Conservation (phyloP, 2,797 vertebrate genomes). For the Chanos chanos region DNA sequence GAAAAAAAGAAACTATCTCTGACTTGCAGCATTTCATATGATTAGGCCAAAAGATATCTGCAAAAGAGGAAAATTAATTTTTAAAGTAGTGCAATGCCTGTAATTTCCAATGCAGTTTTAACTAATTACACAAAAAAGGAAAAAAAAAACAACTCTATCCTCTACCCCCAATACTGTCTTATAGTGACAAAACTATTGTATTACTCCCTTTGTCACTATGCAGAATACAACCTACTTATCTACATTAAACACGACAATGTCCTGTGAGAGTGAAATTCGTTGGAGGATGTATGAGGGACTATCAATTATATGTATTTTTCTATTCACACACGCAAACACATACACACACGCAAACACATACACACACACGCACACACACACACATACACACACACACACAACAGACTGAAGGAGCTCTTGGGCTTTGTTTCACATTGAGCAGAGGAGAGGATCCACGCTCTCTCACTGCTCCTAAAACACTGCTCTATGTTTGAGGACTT, state of each 20-base stretch:
- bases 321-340: constrained; percentile 9
- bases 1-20: constrained; percentile 11
- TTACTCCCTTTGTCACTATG: constrained; percentile 40
- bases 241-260: constrained; percentile 34
- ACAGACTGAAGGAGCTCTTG: constrained; percentile 7
- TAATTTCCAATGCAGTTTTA: constrained; percentile 49
- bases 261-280: constrained; percentile 17
- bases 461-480: constrained; percentile 14
- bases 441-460: constrained; percentile 29
- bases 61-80: constrained; percentile 36
- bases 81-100: constrained; percentile 60
- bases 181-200: constrained; percentile 40
- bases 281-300: constrained; percentile 25
- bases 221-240: constrained; percentile 33
- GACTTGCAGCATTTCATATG: constrained; percentile 40
- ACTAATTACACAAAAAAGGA: constrained; percentile 36
- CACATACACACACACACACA: constrained; percentile 17
- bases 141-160: constrained; percentile 20
- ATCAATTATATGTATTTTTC: constrained; percentile 18
- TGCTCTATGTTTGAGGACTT: constrained; percentile 10
- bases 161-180: constrained; percentile 48
- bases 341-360: constrained; percentile 9
- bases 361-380: constrained; percentile 1
- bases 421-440: constrained; percentile 28
- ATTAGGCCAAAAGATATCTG: constrained; percentile 38